Conservation (phyloP, 2,888 invertebrate species). For the Entomobrya multifasciata region DNA sequence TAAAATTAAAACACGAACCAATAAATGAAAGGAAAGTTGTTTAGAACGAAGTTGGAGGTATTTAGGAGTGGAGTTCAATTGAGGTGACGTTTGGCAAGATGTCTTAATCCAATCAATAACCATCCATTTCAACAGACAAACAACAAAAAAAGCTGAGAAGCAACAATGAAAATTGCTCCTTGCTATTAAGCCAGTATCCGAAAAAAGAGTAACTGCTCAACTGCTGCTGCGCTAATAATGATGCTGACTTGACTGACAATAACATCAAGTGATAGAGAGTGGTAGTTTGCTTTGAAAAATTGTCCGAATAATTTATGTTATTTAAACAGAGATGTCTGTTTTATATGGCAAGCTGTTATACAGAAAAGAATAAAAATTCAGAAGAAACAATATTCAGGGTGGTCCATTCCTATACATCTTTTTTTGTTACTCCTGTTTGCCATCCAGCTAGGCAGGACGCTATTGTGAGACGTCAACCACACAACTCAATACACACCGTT, state of each 20-base stretch:
- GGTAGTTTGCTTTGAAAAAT: conserved; percentile 60
- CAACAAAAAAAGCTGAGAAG: no score
- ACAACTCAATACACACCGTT: conserved; percentile 51
- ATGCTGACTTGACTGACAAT: conserved; percentile 32
- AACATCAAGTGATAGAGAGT: no score
- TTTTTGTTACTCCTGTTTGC: conserved; percentile 42
- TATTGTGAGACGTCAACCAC: conserved; percentile 45
- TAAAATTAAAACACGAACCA: background rate
- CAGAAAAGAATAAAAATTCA: conserved; percentile 39
- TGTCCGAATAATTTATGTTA: conserved; percentile 27
- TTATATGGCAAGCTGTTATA: conserved; percentile 16
- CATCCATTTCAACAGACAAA: no score
- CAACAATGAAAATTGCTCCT: conserved; percentile 16
- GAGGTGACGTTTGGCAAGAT: conserved; percentile 25
- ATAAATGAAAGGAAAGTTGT: background rate
- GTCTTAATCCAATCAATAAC: conserved; percentile 61
- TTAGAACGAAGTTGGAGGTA: background rate
- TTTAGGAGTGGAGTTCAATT: background rate
- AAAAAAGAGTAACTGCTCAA: conserved; percentile 13
- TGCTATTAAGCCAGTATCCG: background rate
- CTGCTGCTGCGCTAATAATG: conserved; percentile 33
- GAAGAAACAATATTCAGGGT: conserved; percentile 76
- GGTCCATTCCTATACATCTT: conserved; percentile 66
- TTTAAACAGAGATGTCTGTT: background rate
- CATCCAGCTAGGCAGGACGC: conserved; percentile 24